Conservation (phyloP, 92 coral and sea anemone species). For the Epizoanthus fatuus region DNA sequence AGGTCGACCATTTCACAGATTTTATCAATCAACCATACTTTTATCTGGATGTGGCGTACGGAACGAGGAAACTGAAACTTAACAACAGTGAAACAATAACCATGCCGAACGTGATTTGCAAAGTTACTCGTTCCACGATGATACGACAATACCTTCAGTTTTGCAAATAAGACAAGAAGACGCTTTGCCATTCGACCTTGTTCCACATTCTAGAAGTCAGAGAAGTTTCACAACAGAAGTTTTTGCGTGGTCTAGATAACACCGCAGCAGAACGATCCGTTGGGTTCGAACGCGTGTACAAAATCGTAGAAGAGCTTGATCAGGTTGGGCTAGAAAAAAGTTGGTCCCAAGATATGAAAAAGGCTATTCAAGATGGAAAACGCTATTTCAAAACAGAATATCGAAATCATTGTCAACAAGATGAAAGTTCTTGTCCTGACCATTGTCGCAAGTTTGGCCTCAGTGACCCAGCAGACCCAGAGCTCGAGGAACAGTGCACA, state of each 20-base stretch:
- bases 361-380: constrained; percentile 24
- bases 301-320: constrained; percentile 55
- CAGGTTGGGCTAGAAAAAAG: too few species aligned
- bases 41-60: constrained; percentile 65
- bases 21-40: constrained; percentile 70
- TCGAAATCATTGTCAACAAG: constrained; percentile 36
- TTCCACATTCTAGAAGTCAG: constrained; percentile 53
- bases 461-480: constrained; percentile 37
- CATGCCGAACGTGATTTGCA: constrained; percentile 76
- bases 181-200: constrained; percentile 59
- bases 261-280: constrained; percentile 67
- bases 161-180: constrained; percentile 57
- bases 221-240: constrained; percentile 57
- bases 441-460: constrained; percentile 55
- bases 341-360: constrained; percentile 11
- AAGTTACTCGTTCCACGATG: constrained; percentile 73
- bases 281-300: constrained; percentile 45
- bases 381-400: constrained; percentile 27
- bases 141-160: constrained; percentile 62
- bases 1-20: constrained; percentile 62
- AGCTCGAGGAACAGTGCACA: constrained; percentile 16
- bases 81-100: constrained; percentile 59
- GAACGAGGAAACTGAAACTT: constrained; percentile 65
- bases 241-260: constrained; percentile 57
- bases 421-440: constrained; percentile 42